Conservation (phyloP, 2,113 vertebrate species). For the Leucosticte australis region DNA sequence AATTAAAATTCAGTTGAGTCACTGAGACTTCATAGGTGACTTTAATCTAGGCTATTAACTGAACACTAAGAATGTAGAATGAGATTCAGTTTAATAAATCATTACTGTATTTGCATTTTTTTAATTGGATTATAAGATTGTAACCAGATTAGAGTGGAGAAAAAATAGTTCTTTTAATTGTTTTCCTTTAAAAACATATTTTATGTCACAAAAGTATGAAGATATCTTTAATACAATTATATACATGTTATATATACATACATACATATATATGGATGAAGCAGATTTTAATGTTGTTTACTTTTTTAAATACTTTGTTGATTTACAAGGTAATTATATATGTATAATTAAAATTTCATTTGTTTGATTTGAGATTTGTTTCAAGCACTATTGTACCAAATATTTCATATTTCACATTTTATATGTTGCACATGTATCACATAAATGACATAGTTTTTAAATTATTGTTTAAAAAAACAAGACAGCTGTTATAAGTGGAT, state of each 20-base stretch:
- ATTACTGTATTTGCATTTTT: slow-evolving; percentile 79
- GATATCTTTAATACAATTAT: slow-evolving; percentile 83
- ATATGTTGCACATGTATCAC: slow-evolving; percentile 83
- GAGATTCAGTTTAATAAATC: slow-evolving; percentile 80
- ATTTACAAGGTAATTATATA: slow-evolving; percentile 83
- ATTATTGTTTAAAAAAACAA: slow-evolving; percentile 81
- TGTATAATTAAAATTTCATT: slow-evolving; percentile 82
- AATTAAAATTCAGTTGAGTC: slow-evolving; percentile 78
- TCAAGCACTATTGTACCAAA: slow-evolving; percentile 87
- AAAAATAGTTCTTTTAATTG: slow-evolving; percentile 80
- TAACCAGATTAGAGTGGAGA: slow-evolving; percentile 82
- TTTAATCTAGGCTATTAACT: slow-evolving; percentile 82
- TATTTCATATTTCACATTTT: slow-evolving; percentile 87
- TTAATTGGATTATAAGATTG: slow-evolving; percentile 78
- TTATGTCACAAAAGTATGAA: slow-evolving; percentile 84
- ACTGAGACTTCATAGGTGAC: slow-evolving; percentile 75
- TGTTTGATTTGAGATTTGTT: slow-evolving; percentile 83
- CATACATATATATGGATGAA: slow-evolving; percentile 84
- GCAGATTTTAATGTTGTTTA: slow-evolving; percentile 88
- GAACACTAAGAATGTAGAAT: slow-evolving; percentile 76
- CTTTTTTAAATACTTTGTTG: slow-evolving; percentile 85
- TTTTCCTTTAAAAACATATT: slow-evolving; percentile 83
- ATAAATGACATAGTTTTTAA: slow-evolving; percentile 82
- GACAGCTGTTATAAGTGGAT: slow-evolving; percentile 81
- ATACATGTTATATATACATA: slow-evolving; percentile 84